A percentile compares a stretch with the other conserved stretches of the same genome.
Evolutionary conservation across 2,888 invertebrate species (phyloP).

Genomic region (Aquatica leii): DNA sequence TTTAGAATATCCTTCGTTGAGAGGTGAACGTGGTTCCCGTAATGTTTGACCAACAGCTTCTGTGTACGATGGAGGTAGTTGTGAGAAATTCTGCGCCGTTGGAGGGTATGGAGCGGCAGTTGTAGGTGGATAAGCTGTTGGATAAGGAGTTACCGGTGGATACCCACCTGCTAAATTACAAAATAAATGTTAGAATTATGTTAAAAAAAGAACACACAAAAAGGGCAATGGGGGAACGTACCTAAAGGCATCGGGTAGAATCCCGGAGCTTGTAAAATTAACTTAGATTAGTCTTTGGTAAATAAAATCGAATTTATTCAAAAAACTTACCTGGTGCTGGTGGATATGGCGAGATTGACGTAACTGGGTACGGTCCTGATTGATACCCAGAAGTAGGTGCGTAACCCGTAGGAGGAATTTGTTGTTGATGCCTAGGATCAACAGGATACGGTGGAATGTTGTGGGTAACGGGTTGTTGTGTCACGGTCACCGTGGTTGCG

Average conservation of each 20-base stretch:
- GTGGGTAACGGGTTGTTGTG: slow-evolving; percentile 19
- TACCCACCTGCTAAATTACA: slow-evolving; percentile 18
- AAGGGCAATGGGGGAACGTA: slow-evolving; percentile 20
- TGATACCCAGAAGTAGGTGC: slow-evolving; percentile 25
- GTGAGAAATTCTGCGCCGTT: slow-evolving; percentile 10
- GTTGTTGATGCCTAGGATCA: slow-evolving; percentile 17
- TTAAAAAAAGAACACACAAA: neutral
- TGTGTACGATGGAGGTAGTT: slow-evolving; percentile 28
- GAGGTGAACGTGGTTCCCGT: slow-evolving; percentile 16
- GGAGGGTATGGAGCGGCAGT: slow-evolving; percentile 27
- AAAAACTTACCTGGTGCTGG: slow-evolving; percentile 30
- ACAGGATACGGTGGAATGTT: slow-evolving; percentile 29
- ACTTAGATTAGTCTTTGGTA: slow-evolving; percentile 6
- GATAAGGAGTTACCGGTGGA: slow-evolving; percentile 22
- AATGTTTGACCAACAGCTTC: slow-evolving; percentile 34
- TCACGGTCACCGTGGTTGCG: slow-evolving; percentile 25
- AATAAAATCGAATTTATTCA: neutral
- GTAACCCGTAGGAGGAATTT: slow-evolving; percentile 19
- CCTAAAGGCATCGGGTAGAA: slow-evolving; percentile 31
- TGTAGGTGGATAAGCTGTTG: slow-evolving; percentile 21
- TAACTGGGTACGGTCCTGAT: slow-evolving; percentile 21
- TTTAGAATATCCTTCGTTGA: slow-evolving; percentile 25
- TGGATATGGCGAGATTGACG: slow-evolving; percentile 22
- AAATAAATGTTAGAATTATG: no score
- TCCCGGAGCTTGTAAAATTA: slow-evolving; percentile 26